Evolutionary conservation across 2,113 vertebrate species (phyloP).

Genomic region (Motacilla tschutschensis): DNA sequence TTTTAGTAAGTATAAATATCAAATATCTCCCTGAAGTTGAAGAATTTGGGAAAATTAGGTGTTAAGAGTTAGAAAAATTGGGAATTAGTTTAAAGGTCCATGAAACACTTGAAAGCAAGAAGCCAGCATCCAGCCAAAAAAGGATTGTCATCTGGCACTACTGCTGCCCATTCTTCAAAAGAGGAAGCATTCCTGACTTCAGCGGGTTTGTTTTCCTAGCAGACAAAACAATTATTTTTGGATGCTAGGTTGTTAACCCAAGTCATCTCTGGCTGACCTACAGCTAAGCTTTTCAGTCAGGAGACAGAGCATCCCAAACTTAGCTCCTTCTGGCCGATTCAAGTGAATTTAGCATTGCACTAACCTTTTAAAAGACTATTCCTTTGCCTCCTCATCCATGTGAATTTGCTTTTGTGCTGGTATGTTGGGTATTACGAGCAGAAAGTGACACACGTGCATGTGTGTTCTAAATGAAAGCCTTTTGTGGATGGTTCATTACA

Average conservation of each 20-base stretch:
- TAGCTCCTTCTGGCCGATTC: neutral
- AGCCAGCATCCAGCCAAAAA: neutral
- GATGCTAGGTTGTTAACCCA: neutral
- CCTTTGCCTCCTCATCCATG: neutral
- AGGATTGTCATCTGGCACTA: neutral
- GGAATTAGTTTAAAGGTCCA: neutral
- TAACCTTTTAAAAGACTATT: neutral
- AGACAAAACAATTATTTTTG: neutral
- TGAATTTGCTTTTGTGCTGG: neutral
- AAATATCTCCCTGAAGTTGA: neutral
- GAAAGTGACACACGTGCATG: neutral
- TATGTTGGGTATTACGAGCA: neutral
- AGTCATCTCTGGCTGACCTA: neutral
- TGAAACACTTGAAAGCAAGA: neutral
- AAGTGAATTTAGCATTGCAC: neutral
- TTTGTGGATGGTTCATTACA: neutral
- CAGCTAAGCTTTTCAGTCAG: neutral
- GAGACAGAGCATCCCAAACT: neutral
- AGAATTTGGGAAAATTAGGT: neutral
- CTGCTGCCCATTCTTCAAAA: neutral
- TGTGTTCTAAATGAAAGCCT: neutral
- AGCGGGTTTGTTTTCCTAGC: neutral
- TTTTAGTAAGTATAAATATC: neutral
- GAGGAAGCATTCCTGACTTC: neutral
- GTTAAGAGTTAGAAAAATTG: neutral